Evolutionary conservation across 2,797 vertebrate genomes (phyloP).

Genomic region (Loriculus beryllinus): DNA sequence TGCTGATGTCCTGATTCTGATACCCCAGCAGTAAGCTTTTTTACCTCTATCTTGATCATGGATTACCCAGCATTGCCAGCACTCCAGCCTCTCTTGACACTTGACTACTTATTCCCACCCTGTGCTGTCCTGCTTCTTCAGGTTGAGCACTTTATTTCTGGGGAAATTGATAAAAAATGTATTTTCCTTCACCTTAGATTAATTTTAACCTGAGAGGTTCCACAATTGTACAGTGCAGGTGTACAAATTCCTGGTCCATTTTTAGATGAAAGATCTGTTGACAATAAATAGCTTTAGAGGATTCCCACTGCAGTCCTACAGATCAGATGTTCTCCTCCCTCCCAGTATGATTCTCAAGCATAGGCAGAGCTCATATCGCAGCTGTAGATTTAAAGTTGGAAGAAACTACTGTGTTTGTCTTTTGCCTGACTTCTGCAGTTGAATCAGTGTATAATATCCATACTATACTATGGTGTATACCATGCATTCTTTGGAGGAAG

Average conservation of each 20-base stretch:
- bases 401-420: background rate
- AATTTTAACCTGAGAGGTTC: background rate
- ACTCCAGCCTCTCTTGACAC: accelerated
- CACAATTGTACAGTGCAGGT: accelerated
- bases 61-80: background rate
- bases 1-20: background rate
- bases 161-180: background rate
- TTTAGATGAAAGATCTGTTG: background rate
- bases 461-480: background rate
- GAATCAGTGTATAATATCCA: background rate
- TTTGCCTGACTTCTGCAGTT: background rate
- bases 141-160: accelerated
- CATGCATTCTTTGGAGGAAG: background rate
- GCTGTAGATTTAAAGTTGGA: background rate
- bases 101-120: background rate
- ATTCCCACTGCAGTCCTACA: background rate
- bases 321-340: background rate
- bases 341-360: accelerated
- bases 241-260: background rate
- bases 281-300: background rate
- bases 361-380: background rate
- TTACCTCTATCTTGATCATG: background rate
- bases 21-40: background rate
- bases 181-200: background rate
- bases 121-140: background rate